These are phyloP conservation scores for Coranthus polyacanthus DNA, from an alignment of 2,797 vertebrate genomes.

Conservation along the genomic window DNA sequence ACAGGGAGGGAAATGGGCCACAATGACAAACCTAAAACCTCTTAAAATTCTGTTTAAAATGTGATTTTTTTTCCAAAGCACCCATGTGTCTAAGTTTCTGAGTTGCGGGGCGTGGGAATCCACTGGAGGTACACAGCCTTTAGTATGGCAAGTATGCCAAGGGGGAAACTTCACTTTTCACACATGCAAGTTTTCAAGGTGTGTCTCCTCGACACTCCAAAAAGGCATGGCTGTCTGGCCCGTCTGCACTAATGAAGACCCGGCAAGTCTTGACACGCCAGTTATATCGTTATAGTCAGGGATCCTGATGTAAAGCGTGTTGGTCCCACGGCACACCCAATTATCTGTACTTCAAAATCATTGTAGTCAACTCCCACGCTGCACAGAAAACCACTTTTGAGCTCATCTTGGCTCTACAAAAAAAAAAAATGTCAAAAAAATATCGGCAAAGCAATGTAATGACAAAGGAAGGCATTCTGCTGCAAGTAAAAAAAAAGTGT, in stretches of 20 bases:
- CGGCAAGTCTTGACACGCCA: conserved; percentile 41
- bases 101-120: not conserved
- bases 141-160: too few relatives aligned
- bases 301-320: conserved; percentile 22
- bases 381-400: not conserved
- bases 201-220: conserved; percentile 59
- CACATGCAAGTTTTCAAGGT: conserved; percentile 64
- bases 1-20: too few relatives aligned
- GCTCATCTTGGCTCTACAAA: not conserved
- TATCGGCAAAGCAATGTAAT: too few relatives aligned
- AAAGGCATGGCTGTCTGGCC: conserved; percentile 18
- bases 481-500: too few relatives aligned
- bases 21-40: too few relatives aligned
- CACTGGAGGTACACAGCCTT: too few relatives aligned
- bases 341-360: not conserved
- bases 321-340: conserved; percentile 22
- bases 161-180: too few relatives aligned
- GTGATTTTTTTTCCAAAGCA: too few relatives aligned
- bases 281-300: conserved; percentile 11
- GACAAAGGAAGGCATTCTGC: too few relatives aligned
- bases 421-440: too few relatives aligned
- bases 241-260: conserved; percentile 17
- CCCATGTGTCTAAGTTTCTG: too few relatives aligned
- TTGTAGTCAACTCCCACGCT: not conserved
- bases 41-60: too few relatives aligned